Conservation (phyloP, 2,797 vertebrate species). For the Chaetophractus vellerosus region DNA sequence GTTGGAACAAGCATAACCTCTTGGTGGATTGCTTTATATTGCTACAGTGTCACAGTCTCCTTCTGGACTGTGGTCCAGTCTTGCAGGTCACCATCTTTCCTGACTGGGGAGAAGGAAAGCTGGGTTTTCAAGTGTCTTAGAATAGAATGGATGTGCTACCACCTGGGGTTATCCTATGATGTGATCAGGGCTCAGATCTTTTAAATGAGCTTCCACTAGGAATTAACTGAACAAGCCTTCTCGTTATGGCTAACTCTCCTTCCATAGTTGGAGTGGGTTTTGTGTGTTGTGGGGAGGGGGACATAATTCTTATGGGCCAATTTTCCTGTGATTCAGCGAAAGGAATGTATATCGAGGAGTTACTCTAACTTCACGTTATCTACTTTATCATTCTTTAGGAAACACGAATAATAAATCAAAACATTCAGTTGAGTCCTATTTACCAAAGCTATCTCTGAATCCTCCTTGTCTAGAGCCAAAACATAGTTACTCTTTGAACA, state of each 20-base stretch:
- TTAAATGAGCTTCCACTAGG: neutral
- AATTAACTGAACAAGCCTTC: neutral
- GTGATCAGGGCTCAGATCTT: neutral
- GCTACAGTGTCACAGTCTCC: neutral
- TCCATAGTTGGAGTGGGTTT: neutral
- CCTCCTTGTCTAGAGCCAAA: neutral
- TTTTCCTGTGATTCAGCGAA: conserved; percentile 21
- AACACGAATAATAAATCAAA: neutral
- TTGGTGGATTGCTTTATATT: neutral
- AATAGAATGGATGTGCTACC: neutral
- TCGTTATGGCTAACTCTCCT: neutral
- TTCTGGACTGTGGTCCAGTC: neutral
- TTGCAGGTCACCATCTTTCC: neutral
- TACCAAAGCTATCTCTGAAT: conserved; percentile 47
- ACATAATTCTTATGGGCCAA: neutral
- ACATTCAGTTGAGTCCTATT: neutral
- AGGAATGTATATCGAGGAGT: neutral
- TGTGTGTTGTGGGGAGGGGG: neutral
- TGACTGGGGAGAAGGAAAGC: neutral
- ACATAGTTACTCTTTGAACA: neutral
- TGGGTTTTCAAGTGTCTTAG: neutral
- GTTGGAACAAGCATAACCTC: neutral
- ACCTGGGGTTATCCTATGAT: neutral
- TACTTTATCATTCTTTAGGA: neutral
- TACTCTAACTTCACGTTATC: neutral